These are phyloP conservation scores for Palythoa caribaeorum DNA, from an alignment of 92 coral and sea anemone species.

Conservation along the genomic window DNA sequence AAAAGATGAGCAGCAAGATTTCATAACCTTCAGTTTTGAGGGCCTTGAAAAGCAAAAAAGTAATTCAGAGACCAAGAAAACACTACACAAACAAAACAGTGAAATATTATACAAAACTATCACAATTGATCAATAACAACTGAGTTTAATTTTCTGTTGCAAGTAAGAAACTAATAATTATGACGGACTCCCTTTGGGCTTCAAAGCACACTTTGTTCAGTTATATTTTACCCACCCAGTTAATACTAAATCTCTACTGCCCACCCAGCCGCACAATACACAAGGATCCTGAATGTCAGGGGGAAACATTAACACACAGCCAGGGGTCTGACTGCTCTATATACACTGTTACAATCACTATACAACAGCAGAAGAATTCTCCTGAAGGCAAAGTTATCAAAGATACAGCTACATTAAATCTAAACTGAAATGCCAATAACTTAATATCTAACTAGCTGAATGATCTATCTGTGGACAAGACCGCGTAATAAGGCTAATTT, in stretches of 20 bases:
- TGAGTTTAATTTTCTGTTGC: not conserved
- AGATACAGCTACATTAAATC: not conserved
- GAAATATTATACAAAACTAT: not conserved
- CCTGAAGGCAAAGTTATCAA: not conserved
- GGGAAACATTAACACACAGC: constrained; percentile 13
- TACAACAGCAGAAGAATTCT: not conserved
- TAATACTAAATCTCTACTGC: not conserved
- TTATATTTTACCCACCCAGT: not conserved
- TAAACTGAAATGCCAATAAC: not conserved
- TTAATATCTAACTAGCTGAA: not conserved
- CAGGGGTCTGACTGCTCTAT: constrained; percentile 1
- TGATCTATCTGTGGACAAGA: not conserved
- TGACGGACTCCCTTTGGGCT: not conserved
- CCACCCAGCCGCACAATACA: not conserved
- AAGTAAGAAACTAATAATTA: not conserved
- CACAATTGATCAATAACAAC: not conserved
- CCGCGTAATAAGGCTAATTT: not conserved
- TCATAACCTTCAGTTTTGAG: too few relatives aligned
- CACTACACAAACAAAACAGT: too few relatives aligned
- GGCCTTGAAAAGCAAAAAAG: too few relatives aligned
- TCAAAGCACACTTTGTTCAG: constrained; percentile 18
- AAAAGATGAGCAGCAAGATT: too few relatives aligned
- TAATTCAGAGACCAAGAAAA: too few relatives aligned
- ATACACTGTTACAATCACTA: not conserved
- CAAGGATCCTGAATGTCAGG: constrained; percentile 40